phyloP scores from a whole-genome alignment of 2,113 vertebrate species.

The Carollia perspicillata region DNA sequence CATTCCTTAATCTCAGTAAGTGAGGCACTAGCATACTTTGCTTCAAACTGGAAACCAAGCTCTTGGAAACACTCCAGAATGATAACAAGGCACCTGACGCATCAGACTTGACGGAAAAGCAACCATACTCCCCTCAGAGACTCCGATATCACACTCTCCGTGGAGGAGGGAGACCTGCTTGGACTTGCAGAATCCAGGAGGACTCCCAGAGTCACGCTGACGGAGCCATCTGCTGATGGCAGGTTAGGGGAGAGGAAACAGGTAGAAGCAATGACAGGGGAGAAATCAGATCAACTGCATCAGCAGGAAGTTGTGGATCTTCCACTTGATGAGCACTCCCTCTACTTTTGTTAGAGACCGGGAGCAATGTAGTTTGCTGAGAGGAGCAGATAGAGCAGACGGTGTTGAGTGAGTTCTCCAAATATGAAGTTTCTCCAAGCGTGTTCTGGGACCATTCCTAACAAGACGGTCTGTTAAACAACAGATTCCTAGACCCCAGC shows the following conservation, averaged over 20 bases:
- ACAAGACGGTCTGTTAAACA: neutral
- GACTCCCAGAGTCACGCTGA: neutral
- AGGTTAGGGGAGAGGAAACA: neutral
- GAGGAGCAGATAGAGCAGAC: neutral
- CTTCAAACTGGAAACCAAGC: slow-evolving; percentile 3
- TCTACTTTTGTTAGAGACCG: neutral
- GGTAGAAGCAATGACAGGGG: neutral
- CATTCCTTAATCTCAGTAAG: neutral
- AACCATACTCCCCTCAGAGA: neutral
- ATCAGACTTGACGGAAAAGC: neutral
- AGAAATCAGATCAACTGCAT: neutral
- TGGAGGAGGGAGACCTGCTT: no score
- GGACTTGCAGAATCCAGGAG: neutral
- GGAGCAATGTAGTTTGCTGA: neutral
- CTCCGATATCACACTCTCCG: neutral
- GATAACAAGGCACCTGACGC: neutral
- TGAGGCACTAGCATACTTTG: neutral
- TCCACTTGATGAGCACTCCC: neutral
- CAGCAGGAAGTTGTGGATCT: neutral
- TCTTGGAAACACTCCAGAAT: neutral
- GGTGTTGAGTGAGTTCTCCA: neutral
- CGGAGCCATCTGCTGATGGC: fast-evolving
- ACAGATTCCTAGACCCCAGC: neutral
- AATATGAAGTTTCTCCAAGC: neutral
- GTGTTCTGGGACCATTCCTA: neutral